Base-by-base conservation (phyloP, 1,140 invertebrate genomes). In the Solen grandis region DNA sequence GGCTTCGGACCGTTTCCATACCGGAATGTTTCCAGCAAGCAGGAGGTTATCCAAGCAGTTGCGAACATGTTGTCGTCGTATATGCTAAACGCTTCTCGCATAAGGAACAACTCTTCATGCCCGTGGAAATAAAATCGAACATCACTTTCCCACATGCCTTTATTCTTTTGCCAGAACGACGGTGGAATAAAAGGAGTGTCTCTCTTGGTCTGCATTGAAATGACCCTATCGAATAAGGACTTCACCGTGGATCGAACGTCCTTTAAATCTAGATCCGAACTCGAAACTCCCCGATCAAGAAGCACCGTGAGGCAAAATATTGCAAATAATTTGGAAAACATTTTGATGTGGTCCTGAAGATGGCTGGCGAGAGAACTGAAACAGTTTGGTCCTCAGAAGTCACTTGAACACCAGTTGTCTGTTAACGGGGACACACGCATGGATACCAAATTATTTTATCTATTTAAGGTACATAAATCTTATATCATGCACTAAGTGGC, bases 11-110 rank as follows among this genome's bases (percentile, higher is more conserved):
- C 83, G 35, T 73, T 78, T 54, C 86, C 87, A 80, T 88, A 91
- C n/a, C 76, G 73, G 80, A 84, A 84, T 0, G 86, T 81, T 62
- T 90, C 88, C 16, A 90, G 27, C 54, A 91, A 62, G 54, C 68
- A 76, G 4, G 79, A 76, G 13, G 88, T 85, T 5, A 91, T 86
- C 90, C 90, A 91, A 14, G 87, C 84, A 29, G 90, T 90, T 0
- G 86, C 89, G 75, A 91, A 91, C 88, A 90, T 91, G 80, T 91
- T 89, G 76, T 89, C 88, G 79, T 91, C 90, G 77, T 84, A 90
- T 19, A 91, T 84, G 14, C 76, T 57, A 19, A 88, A 86, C 19
- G 73, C 46, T 25, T 88, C 83, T 1, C 90, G 73, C 16, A 88
- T 10, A 13, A 85, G 77, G 27, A 85, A 81, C 50, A 86, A 38